Conservation (phyloP, 92 coral and sea anemone species). For the Metridium senile region DNA sequence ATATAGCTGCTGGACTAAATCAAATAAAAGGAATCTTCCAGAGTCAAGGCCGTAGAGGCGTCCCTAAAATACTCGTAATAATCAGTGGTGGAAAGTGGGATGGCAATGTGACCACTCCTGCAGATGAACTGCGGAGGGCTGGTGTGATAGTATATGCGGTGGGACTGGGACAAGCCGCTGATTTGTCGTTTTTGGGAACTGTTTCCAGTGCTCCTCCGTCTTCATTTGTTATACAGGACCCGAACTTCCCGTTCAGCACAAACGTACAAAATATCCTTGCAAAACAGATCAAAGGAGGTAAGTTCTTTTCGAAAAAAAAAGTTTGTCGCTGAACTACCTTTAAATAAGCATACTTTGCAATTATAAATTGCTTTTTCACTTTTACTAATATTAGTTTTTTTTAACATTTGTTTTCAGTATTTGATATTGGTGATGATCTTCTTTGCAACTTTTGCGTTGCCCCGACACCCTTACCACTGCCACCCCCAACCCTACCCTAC, state of each 20-base stretch:
- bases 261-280: slow-evolving; percentile 39
- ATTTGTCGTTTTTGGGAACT: slow-evolving; percentile 32
- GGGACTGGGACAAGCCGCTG: slow-evolving; percentile 61
- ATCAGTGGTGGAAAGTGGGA: slow-evolving; percentile 77
- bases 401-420: slow-evolving; percentile 41
- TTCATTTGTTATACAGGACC: slow-evolving; percentile 63
- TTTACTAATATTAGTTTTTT: too few relatives aligned
- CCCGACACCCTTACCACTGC: slow-evolving; percentile 27
- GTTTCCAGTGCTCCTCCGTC: slow-evolving; percentile 58
- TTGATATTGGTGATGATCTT: slow-evolving; percentile 56
- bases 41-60: slow-evolving; percentile 56
- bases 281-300: slow-evolving; percentile 49
- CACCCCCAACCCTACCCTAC: slow-evolving; percentile 25
- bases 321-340: too few relatives aligned
- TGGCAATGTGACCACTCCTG: slow-evolving; percentile 65
- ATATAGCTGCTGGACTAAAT: slow-evolving; percentile 22
- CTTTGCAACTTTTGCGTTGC: slow-evolving; percentile 44
- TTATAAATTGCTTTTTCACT: neutral
- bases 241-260: slow-evolving; percentile 51
- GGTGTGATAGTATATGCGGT: slow-evolving; percentile 69
- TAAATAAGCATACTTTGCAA: neutral
- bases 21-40: slow-evolving; percentile 24
- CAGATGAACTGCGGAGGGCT: slow-evolving; percentile 47
- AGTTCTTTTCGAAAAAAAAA: too few relatives aligned
- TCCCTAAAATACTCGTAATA: slow-evolving; percentile 57